Evolutionary conservation across 2,113 vertebrate species (phyloP).

Genomic region (Tragulus kanchil): DNA sequence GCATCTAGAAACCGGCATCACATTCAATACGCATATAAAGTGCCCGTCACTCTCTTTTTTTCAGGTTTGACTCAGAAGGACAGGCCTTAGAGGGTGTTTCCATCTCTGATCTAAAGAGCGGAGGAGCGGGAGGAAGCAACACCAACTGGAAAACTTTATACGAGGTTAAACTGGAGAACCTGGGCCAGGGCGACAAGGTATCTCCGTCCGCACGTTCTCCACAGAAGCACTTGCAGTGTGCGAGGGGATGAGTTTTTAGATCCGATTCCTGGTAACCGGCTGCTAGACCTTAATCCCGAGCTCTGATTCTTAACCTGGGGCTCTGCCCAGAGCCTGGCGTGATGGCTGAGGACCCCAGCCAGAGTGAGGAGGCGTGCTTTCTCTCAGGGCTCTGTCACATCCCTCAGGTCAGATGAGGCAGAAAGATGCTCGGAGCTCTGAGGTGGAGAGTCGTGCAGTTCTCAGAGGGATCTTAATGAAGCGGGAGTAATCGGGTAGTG

Average conservation of each 20-base stretch:
- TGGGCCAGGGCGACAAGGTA: conserved; percentile 99
- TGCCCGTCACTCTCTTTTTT: conserved; percentile 48
- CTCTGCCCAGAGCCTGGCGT: not conserved
- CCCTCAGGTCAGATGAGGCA: not conserved
- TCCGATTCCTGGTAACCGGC: not conserved
- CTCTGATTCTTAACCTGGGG: not conserved
- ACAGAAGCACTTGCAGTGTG: not conserved
- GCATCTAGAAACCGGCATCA: conserved; percentile 37
- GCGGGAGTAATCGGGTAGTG: not conserved
- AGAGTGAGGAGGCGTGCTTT: not conserved
- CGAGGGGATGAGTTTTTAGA: not conserved
- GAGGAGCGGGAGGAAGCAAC: conserved; percentile 81
- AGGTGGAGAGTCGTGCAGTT: not conserved
- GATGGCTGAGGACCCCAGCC: not conserved
- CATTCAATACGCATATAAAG: conserved; percentile 34
- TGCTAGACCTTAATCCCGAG: not conserved
- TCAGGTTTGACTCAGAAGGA: conserved; percentile 97
- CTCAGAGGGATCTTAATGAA: not conserved
- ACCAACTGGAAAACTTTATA: conserved; percentile 96
- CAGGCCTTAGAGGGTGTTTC: conserved; percentile 93
- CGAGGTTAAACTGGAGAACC: conserved; percentile 94
- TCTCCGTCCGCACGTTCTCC: not conserved
- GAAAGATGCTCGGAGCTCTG: not conserved
- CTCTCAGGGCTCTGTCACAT: not conserved
- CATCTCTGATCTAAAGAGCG: conserved; percentile 92